Percentiles rank a stretch among this genome's conserved stretches.
Evolutionary conservation across 2,113 vertebrate species (phyloP).

Genomic region (Myocastor coypus): DNA sequence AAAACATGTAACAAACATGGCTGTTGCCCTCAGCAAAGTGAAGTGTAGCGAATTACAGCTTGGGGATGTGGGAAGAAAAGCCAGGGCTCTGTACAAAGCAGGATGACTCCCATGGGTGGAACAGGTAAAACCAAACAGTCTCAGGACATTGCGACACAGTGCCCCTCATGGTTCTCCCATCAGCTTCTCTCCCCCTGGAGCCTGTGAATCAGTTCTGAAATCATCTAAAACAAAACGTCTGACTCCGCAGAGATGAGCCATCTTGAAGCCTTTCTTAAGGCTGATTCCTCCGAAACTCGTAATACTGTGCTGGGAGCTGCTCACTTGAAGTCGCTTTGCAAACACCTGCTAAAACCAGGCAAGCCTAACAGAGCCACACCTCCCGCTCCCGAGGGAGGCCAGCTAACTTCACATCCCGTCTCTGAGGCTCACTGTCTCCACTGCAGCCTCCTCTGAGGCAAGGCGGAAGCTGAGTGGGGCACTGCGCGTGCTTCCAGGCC

Average conservation of each 20-base stretch:
- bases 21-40: background rate
- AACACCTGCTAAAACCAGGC: background rate
- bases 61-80: background rate
- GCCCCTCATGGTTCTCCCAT: no score
- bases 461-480: background rate
- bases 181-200: background rate
- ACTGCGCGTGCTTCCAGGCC: rapidly evolving
- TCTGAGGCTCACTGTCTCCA: background rate
- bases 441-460: rapidly evolving
- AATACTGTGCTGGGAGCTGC: no score
- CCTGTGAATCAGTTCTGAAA: rapidly evolving
- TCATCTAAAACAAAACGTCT: background rate
- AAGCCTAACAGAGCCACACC: no score
- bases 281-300: no score
- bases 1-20: background rate
- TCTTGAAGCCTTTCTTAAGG: background rate
- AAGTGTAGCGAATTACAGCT: background rate
- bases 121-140: rapidly evolving
- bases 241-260: background rate
- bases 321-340: background rate
- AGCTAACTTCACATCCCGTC: no score
- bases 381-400: no score
- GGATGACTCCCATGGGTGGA: background rate
- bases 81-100: no score
- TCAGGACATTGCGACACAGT: rapidly evolving